Conservation (phyloP, 2,797 vertebrate genomes). For the Sciurus vulgaris region DNA sequence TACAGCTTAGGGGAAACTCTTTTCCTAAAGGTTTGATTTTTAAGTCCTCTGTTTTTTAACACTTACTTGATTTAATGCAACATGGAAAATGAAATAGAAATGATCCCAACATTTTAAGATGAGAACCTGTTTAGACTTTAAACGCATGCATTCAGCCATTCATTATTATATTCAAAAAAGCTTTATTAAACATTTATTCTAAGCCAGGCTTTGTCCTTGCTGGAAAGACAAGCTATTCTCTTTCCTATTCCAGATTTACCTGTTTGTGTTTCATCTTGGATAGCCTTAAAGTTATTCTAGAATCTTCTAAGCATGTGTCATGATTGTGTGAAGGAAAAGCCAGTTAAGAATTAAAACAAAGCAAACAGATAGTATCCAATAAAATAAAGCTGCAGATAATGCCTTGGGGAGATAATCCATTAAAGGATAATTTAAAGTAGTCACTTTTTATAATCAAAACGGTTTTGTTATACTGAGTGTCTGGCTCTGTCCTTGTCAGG, state of each 20-base stretch:
- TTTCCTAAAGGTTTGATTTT: conserved; percentile 28
- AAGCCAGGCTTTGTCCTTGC: neutral
- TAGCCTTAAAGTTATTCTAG: neutral
- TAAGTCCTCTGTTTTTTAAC: neutral
- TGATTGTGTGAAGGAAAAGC: conserved; percentile 29
- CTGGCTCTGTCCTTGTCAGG: neutral
- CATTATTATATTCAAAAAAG: neutral
- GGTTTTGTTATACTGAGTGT: neutral
- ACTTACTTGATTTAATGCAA: neutral
- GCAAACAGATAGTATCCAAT: neutral
- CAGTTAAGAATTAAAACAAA: neutral
- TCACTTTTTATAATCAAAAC: neutral
- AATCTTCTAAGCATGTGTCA: neutral
- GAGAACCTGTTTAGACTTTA: conserved; percentile 2
- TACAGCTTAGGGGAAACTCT: neutral
- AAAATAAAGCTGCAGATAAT: neutral
- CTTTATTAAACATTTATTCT: neutral
- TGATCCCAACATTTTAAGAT: neutral
- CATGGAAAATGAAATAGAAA: neutral
- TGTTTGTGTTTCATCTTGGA: neutral
- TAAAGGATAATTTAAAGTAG: neutral
- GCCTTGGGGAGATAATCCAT: too few species aligned
- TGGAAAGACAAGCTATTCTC: neutral
- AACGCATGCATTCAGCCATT: neutral
- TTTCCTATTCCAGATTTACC: neutral